Evolutionary conservation across 2,888 invertebrate genomes (phyloP).

Genomic region (Drosophila antonietae): DNA sequence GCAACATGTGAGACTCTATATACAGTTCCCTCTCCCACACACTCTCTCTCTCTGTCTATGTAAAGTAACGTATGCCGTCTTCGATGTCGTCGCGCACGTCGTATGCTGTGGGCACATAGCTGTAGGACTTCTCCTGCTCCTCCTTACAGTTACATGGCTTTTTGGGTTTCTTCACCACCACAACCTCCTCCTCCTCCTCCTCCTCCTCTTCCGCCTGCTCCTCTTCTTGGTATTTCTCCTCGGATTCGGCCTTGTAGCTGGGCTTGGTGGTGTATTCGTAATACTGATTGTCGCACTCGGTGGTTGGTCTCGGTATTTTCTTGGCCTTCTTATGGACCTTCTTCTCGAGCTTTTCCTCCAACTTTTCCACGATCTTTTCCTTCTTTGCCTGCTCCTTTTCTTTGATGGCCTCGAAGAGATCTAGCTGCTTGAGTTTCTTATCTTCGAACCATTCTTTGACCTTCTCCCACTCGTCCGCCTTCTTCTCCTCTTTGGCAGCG

Average conservation of each 20-base stretch:
- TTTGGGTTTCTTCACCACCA: slow-evolving; percentile 2
- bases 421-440: slow-evolving; percentile 61
- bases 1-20: slow-evolving; percentile 40
- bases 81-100: slow-evolving; percentile 59
- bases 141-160: slow-evolving; percentile 26
- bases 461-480: slow-evolving; percentile 57
- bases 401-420: slow-evolving; percentile 55
- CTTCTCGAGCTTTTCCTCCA: slow-evolving; percentile 37
- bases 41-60: slow-evolving; percentile 35
- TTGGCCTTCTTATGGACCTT: slow-evolving; percentile 36
- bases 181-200: slow-evolving; percentile 1
- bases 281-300: slow-evolving; percentile 48
- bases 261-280: slow-evolving; percentile 8
- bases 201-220: slow-evolving; percentile 16
- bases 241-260: slow-evolving; percentile 15
- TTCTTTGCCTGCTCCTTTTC: slow-evolving; percentile 48
- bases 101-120: slow-evolving; percentile 39
- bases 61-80: slow-evolving; percentile 60
- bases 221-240: slow-evolving; percentile 9
- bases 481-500: slow-evolving; percentile 51
- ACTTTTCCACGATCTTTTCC: slow-evolving; percentile 48
- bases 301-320: slow-evolving; percentile 16
- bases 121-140: slow-evolving; percentile 1
- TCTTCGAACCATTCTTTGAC: slow-evolving; percentile 63
- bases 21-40: background rate